phyloP scores from a whole-genome alignment of 2,888 invertebrate genomes.

The Cacoxenus indagator region DNA sequence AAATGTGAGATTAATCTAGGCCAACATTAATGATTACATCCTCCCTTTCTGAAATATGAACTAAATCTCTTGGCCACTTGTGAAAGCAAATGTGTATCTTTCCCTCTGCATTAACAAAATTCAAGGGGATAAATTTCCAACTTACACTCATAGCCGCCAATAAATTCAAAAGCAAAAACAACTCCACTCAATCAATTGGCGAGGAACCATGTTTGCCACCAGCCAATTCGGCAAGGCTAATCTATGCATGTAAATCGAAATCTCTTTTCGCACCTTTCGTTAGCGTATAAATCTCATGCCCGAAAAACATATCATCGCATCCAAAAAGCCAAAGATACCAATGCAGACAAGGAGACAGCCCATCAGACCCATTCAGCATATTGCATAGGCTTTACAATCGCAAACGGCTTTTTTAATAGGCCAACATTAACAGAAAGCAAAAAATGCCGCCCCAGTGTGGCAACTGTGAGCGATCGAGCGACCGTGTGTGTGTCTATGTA shows the following conservation, averaged over 20 bases:
- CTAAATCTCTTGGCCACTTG: too few relatives aligned
- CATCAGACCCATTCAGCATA: neutral
- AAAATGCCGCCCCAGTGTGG: neutral
- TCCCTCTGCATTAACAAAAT: too few relatives aligned
- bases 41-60: too few relatives aligned
- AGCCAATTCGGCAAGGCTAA: neutral
- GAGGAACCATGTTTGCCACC: too few relatives aligned
- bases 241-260: slow-evolving; percentile 15
- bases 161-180: too few relatives aligned
- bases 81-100: too few relatives aligned
- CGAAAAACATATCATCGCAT: neutral
- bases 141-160: too few relatives aligned
- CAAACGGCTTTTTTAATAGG: slow-evolving; percentile 16
- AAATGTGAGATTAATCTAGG: too few relatives aligned
- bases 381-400: slow-evolving; percentile 13
- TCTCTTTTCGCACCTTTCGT: slow-evolving; percentile 20
- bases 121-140: too few relatives aligned
- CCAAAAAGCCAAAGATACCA: neutral
- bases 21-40: too few relatives aligned
- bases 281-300: slow-evolving; percentile 19
- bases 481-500: slow-evolving; percentile 4
- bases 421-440: slow-evolving; percentile 9
- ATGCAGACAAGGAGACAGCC: neutral
- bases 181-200: too few relatives aligned
- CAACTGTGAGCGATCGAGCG: neutral